Conservation (phyloP, 2,888 invertebrate genomes). For the Leptura quadrifasciata region DNA sequence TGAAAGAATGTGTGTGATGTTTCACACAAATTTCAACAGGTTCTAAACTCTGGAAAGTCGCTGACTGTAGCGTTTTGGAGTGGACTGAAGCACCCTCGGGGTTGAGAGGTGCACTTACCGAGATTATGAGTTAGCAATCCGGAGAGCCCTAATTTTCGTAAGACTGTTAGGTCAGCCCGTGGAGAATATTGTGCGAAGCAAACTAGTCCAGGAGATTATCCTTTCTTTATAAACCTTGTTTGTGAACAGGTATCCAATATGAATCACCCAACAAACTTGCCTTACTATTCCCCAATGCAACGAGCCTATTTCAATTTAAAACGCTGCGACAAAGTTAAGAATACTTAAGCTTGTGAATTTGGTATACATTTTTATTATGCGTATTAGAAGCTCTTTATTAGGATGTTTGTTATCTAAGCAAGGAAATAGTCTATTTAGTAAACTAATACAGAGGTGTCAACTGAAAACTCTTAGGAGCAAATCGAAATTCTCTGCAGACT, state of each 20-base stretch:
- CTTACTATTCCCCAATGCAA: too few species aligned
- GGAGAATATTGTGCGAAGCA: not conserved
- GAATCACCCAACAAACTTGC: not conserved
- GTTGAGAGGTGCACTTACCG: not conserved
- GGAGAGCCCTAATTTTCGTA: conserved; percentile 7
- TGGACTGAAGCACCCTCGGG: not conserved
- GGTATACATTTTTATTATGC: too few species aligned
- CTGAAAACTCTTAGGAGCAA: too few species aligned
- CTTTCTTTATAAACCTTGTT: not conserved
- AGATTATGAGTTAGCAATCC: not conserved
- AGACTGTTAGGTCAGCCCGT: not conserved
- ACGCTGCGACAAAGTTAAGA: too few species aligned
- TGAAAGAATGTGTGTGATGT: not conserved
- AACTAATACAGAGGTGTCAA: too few species aligned
- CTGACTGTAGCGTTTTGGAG: not conserved
- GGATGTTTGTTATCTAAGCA: too few species aligned
- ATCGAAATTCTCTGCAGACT: too few species aligned
- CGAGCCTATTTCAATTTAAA: too few species aligned
- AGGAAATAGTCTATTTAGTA: too few species aligned
- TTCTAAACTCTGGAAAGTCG: not conserved
- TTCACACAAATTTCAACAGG: conserved; percentile 7
- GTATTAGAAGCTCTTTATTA: too few species aligned
- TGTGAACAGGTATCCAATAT: not conserved
- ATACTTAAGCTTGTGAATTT: too few species aligned
- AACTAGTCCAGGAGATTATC: conserved; percentile 4